Evolutionary conservation across 2,113 vertebrate species (phyloP).

Genomic region (Corythaixoides concolor): DNA sequence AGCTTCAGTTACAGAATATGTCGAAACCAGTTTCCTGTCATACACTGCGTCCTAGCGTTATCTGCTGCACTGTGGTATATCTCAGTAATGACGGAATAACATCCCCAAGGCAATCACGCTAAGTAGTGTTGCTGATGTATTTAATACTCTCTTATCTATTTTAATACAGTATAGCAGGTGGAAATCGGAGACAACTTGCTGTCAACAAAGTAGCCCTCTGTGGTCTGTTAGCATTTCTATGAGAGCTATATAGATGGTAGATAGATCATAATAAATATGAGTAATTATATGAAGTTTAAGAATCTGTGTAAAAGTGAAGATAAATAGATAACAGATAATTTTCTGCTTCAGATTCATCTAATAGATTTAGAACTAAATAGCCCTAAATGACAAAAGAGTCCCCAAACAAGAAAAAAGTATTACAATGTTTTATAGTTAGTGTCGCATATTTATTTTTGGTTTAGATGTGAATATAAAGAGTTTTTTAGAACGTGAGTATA

Average conservation of each 20-base stretch:
- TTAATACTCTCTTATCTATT: conserved; percentile 10
- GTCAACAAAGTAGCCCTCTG: background rate
- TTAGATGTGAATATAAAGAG: background rate
- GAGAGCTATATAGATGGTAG: background rate
- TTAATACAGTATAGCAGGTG: background rate
- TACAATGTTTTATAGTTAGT: background rate
- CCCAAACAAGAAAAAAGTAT: background rate
- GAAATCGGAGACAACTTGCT: background rate
- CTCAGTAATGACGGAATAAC: background rate
- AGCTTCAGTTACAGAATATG: background rate
- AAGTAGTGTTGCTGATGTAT: background rate
- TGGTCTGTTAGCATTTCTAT: background rate
- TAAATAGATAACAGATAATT: background rate
- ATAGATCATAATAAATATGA: background rate
- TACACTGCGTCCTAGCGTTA: background rate
- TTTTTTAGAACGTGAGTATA: background rate
- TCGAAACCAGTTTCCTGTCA: background rate
- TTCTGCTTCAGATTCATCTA: background rate
- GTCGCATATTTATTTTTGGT: background rate
- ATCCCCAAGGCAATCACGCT: background rate
- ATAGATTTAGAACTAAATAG: background rate
- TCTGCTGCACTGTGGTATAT: background rate
- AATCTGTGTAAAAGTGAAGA: background rate
- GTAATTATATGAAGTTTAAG: background rate
- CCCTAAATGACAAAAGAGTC: background rate